These are phyloP conservation scores for Eupithecia tripunctaria DNA, from an alignment of 2,888 invertebrate species.

Conservation along the genomic window DNA sequence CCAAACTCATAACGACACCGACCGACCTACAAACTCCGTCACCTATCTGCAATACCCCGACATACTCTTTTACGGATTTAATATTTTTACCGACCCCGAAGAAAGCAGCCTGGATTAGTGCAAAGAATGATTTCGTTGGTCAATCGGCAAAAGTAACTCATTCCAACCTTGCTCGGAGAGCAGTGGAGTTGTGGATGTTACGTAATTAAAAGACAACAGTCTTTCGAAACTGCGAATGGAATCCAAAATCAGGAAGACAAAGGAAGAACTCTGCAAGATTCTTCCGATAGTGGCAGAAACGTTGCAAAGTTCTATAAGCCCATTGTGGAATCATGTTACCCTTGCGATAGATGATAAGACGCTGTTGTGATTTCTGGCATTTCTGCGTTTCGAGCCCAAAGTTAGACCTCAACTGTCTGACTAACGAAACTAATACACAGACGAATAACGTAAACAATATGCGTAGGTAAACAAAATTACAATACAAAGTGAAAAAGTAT, in stretches of 20 bases:
- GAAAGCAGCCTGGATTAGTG: conserved; percentile 19
- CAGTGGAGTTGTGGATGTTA: background rate
- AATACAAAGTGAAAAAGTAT: background rate
- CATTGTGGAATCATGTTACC: background rate
- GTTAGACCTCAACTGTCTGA: background rate
- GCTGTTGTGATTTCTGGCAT: conserved; percentile 21
- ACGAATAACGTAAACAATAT: background rate
- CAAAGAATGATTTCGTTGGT: conserved; percentile 17
- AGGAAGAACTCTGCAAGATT: background rate
- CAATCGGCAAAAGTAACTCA: conserved; percentile 12
- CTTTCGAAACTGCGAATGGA: background rate
- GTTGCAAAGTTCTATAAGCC: background rate
- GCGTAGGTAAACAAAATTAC: background rate
- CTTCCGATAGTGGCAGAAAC: background rate
- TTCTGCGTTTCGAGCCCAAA: conserved; percentile 15
- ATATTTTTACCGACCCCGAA: conserved; percentile 38
- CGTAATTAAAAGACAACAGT: background rate
- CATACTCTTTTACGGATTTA: conserved; percentile 22
- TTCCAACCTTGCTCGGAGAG: background rate
- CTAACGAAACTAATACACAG: background rate
- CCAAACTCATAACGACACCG: conserved; percentile 24
- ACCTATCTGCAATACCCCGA: conserved; percentile 43
- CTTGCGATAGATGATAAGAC: conserved; percentile 4
- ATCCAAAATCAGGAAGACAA: background rate
- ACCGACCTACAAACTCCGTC: conserved; percentile 32